Evolutionary conservation across 2,888 invertebrate genomes (phyloP).

Genomic region (Drosophila lacicola): DNA sequence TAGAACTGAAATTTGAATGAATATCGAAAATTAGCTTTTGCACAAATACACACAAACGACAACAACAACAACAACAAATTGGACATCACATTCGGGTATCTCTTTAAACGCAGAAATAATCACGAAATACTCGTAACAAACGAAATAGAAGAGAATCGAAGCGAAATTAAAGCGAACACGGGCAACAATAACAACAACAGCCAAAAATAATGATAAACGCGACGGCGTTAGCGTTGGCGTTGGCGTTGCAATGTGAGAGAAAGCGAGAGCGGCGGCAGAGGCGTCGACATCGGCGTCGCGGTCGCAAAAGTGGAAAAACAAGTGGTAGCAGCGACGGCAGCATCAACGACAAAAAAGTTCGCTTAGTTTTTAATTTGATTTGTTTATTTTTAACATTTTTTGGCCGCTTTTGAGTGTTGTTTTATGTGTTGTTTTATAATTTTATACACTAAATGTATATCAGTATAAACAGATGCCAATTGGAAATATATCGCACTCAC

Average conservation of each 20-base stretch:
- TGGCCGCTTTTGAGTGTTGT: conserved; percentile 19
- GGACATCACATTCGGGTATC: conserved; percentile 7
- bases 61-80: conserved; percentile 11
- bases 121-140: conserved; percentile 29
- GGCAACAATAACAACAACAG: conserved; percentile 13
- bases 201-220: conserved; percentile 55
- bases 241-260: conserved; percentile 58
- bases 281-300: conserved; percentile 33
- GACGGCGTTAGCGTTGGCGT: conserved; percentile 35
- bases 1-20: conserved; percentile 48
- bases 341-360: conserved; percentile 34
- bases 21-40: conserved; percentile 39
- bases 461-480: conserved; percentile 60
- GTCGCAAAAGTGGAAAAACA: conserved; percentile 67
- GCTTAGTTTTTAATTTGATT: conserved; percentile 33
- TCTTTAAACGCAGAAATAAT: conserved; percentile 24
- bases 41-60: conserved; percentile 12
- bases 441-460: conserved; percentile 26
- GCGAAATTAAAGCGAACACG: conserved; percentile 27
- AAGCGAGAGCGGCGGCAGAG: conserved; percentile 55
- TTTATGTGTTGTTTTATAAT: conserved; percentile 31
- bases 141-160: conserved; percentile 36
- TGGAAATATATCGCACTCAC: conserved; percentile 48
- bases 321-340: conserved; percentile 48
- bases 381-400: conserved; percentile 12